These are phyloP conservation scores for Shargacucullia verbasci DNA, from an alignment of 2,888 invertebrate genomes.

Conservation along the genomic window DNA sequence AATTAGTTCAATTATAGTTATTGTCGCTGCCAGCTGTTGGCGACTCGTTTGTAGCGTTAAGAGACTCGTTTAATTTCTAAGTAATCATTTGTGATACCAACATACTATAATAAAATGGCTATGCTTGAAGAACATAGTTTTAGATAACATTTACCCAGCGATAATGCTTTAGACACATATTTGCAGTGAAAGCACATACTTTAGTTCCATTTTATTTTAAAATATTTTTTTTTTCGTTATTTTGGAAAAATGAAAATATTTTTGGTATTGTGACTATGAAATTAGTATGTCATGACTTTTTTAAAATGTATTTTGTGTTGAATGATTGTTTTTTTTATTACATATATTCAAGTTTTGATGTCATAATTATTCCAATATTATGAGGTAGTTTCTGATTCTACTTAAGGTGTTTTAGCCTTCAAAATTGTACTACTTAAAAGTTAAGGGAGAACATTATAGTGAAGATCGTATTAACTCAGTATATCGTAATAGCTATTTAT, in stretches of 20 bases:
- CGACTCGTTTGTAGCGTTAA: slow-evolving; percentile 49
- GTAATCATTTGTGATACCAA: slow-evolving; percentile 61
- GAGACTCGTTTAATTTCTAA: slow-evolving; percentile 53
- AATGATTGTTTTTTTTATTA: slow-evolving; percentile 29
- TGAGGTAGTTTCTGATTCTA: slow-evolving; percentile 39
- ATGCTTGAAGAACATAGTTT: slow-evolving; percentile 56
- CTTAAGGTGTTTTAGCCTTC: slow-evolving; percentile 50
- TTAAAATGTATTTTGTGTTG: slow-evolving; percentile 36
- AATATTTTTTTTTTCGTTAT: slow-evolving; percentile 13
- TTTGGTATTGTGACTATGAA: slow-evolving; percentile 28
- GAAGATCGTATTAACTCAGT: slow-evolving; percentile 18
- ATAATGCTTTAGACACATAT: slow-evolving; percentile 32
- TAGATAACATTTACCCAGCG: slow-evolving; percentile 52
- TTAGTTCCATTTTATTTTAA: slow-evolving; percentile 13
- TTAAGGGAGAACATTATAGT: slow-evolving; percentile 27
- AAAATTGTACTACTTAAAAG: slow-evolving; percentile 37
- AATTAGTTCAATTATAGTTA: slow-evolving; percentile 61
- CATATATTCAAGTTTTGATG: slow-evolving; percentile 23
- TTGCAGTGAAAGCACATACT: slow-evolving; percentile 24
- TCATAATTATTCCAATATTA: slow-evolving; percentile 26
- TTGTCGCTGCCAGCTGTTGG: slow-evolving; percentile 41
- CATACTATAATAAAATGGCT: slow-evolving; percentile 57
- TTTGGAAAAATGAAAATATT: slow-evolving; percentile 25
- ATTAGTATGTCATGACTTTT: slow-evolving; percentile 33
- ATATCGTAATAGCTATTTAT: slow-evolving; percentile 40